phyloP scores from a whole-genome alignment of 1,140 invertebrate species.

The Scaptomyza graminum region DNA sequence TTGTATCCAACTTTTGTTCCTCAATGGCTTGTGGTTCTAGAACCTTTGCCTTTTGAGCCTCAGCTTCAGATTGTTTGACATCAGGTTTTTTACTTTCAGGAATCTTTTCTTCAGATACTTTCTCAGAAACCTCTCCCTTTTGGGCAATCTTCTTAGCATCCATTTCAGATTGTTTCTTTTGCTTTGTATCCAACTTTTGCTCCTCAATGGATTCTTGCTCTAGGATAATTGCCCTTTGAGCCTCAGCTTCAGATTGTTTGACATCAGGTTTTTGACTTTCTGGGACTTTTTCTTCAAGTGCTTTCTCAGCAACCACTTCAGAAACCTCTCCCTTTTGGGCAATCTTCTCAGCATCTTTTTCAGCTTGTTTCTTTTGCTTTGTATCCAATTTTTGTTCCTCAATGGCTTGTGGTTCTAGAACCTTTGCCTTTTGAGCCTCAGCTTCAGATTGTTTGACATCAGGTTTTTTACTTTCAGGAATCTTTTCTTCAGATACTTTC shows the following conservation, averaged over 20 bases:
- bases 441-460: slow-evolving; percentile 1
- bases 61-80: background rate
- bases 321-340: slow-evolving; percentile 41
- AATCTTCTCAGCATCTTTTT: slow-evolving; percentile 21
- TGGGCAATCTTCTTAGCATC: background rate
- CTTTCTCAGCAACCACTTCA: slow-evolving; percentile 15
- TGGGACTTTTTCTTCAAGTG: background rate
- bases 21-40: background rate
- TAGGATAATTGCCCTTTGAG: slow-evolving; percentile 22
- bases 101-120: slow-evolving; percentile 7
- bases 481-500: slow-evolving; percentile 15
- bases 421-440: slow-evolving; percentile 11
- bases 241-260: slow-evolving; percentile 13
- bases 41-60: background rate
- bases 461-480: slow-evolving; percentile 2
- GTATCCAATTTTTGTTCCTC: slow-evolving; percentile 5
- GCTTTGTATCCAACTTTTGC: background rate
- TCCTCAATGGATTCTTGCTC: slow-evolving; percentile 15
- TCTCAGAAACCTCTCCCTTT: slow-evolving; percentile 10
- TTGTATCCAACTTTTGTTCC: slow-evolving; percentile 4
- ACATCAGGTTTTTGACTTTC: background rate
- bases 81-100: background rate
- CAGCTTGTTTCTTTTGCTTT: slow-evolving; percentile 42
- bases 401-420: slow-evolving; percentile 12
- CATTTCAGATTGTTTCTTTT: slow-evolving; percentile 10